Percentiles rank a stretch among this genome's conserved stretches.
phyloP scores from a whole-genome alignment of 2,113 vertebrate species.

The Macroglossus sobrinus region DNA sequence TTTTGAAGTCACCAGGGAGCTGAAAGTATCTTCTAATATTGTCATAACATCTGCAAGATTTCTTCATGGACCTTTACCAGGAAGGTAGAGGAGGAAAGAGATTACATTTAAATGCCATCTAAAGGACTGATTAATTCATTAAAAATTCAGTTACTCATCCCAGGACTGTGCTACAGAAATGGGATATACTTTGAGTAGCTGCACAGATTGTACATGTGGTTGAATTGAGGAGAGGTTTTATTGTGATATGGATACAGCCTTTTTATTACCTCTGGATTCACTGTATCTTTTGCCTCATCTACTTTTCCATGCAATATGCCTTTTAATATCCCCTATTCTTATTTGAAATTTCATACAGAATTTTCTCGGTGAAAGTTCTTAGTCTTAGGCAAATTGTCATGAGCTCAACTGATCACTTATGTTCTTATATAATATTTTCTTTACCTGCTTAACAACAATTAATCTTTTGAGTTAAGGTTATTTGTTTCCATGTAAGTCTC shows the following conservation, averaged over 20 bases:
- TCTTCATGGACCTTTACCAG: neutral
- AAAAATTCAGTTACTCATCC: neutral
- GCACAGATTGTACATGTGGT: neutral
- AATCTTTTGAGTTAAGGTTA: neutral
- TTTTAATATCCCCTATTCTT: neutral
- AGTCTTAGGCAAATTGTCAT: neutral
- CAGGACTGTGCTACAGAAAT: neutral
- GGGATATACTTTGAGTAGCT: neutral
- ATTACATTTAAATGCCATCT: slow-evolving; percentile 22
- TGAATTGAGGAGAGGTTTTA: neutral
- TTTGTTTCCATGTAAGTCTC: neutral
- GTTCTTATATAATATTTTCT: neutral
- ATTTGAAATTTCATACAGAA: neutral
- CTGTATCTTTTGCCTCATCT: neutral
- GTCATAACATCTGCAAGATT: slow-evolving; percentile 49
- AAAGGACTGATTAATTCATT: slow-evolving; percentile 28
- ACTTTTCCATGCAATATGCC: neutral
- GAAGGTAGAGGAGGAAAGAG: neutral
- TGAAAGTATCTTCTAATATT: slow-evolving; percentile 38
- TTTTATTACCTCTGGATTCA: neutral
- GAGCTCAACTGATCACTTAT: neutral
- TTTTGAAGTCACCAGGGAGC: slow-evolving; percentile 33
- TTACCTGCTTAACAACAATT: neutral
- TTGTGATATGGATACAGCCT: neutral
- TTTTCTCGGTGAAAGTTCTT: neutral